Base-by-base conservation (phyloP, 2,888 invertebrate genomes). In the Eristalis intricaria region DNA sequence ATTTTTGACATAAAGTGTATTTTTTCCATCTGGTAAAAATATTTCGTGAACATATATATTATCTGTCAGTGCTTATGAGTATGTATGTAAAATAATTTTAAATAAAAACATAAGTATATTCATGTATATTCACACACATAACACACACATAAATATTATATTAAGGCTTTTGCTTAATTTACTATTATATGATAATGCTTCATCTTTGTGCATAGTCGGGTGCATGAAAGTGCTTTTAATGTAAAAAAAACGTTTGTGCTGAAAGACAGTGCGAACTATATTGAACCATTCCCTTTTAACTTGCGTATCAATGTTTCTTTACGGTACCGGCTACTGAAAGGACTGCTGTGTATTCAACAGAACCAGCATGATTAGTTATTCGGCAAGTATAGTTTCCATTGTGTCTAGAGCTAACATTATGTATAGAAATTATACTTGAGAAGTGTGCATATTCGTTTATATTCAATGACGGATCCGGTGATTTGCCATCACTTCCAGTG, bases 361-460 rank as follows among this genome's bases (percentile, higher is more conserved):
- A 93, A 90, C 94, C 94, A 81, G 93, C 93, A 78, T 91, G 91
- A 90, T 93, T 93, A 40, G 91, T 90, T 65, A 93, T 92, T 83
- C 91, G 91, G 81, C 93, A 93, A 23, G 93, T 93, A 89, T 94
- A 94, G 90, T 93, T 93, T 84, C 93, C 93, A 89, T 93, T 93
- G 89, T 93, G 93, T 65, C 91, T 90, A 23, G 93, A 93, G 60
- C 93, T 93, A 63, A 93, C 93, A 89, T 93, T 93, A 80, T 93
- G 92, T 89, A 93, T 93, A 15, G 93, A 93, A 60, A 93, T 90
- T 86, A 93, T 93, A 90, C 93, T 93, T 78, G 94, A 94, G 92
- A 94, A 94, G 83, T 94, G 93, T 88, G 94, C 92, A 91, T 94
- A 94, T 90, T 94, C 94, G 91, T 93, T 94, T 91, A 94, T 94